These are phyloP conservation scores for Clinocottus analis DNA, from an alignment of 2,113 vertebrate species.

Conservation along the genomic window DNA sequence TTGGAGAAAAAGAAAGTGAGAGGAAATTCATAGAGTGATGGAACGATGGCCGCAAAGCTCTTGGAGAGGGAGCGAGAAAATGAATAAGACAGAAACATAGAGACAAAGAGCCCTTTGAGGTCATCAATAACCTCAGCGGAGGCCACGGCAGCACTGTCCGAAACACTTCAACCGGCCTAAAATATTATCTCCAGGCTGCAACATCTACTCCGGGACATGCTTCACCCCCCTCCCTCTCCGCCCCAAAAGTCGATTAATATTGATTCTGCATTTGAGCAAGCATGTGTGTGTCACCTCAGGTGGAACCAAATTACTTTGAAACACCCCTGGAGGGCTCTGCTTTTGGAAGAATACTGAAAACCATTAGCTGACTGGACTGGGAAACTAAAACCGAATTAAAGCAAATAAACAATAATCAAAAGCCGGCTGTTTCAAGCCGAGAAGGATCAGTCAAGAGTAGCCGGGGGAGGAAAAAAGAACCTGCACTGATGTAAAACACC, in stretches of 20 bases:
- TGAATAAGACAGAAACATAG: slow-evolving; percentile 50
- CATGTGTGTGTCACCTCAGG: slow-evolving; percentile 79
- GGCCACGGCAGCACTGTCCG: slow-evolving; percentile 50
- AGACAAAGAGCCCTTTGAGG: slow-evolving; percentile 50
- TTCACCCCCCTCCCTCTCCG: slow-evolving; percentile 23
- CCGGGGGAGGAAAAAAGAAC: background rate
- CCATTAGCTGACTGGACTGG: slow-evolving; percentile 61
- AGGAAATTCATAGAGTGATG: slow-evolving; percentile 47
- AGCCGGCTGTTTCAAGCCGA: slow-evolving; percentile 34
- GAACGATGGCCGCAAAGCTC: slow-evolving; percentile 27
- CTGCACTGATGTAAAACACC: slow-evolving; percentile 48
- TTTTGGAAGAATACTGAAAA: slow-evolving; percentile 53
- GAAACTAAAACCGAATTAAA: slow-evolving; percentile 72
- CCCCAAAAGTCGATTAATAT: slow-evolving; percentile 76
- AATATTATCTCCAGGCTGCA: slow-evolving; percentile 75
- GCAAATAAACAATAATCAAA: slow-evolving; percentile 72
- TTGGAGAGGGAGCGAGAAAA: slow-evolving; percentile 30
- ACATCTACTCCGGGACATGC: slow-evolving; percentile 62
- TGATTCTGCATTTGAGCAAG: slow-evolving; percentile 78
- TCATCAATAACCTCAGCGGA: slow-evolving; percentile 70
- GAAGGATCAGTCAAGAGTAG: slow-evolving; percentile 44
- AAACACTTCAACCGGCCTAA: slow-evolving; percentile 60
- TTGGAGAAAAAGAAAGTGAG: slow-evolving; percentile 36
- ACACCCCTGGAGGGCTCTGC: slow-evolving; percentile 48
- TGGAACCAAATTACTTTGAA: slow-evolving; percentile 79